Base-by-base conservation (phyloP, 2,113 vertebrate genomes). In the Scopus umbretta region DNA sequence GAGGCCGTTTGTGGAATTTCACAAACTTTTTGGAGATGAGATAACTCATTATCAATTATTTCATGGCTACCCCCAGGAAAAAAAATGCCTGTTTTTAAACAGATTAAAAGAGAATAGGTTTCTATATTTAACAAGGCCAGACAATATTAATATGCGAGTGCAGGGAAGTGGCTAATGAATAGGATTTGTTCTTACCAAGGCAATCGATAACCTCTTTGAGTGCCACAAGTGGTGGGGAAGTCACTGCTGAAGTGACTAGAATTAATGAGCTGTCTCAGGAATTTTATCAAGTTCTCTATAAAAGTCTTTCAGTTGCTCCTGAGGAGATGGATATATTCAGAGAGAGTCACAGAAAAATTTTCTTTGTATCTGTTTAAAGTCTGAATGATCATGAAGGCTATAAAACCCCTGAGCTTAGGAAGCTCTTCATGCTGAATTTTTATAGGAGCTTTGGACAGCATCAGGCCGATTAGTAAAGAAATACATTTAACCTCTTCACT, bases 101-200 rank as follows among this genome's bases (percentile, higher is more conserved):
- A 5, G 30, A 61, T 86, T 82, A 70, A 62, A 93, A 81, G 63
- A 90, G 68, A 90, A 62, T 52, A 68, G 58, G 11, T 45, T 82
- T 95, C 88, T 94, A 49, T 92, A 87, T 95, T 92, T 93, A 88
- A 94, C 43, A 94, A 95, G 63, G 78, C 58, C 74, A 80, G 78
- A 61, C 19, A 92, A 61, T 87, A 74, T 94, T 89, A 91, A 90
- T 82, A 73, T 52, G 75, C 62, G 83, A 94, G 81, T 71, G 13
- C 58, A 80, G 93, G 62, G 74, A 91, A 72, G 79, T 67, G n/a
- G 45, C 32, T 82, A 79, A 80, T 91, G 45, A 89, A 75, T 34
- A 90, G 85, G 61, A 94, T 85, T 61, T 7, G 2, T 26, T 89
- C 62, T 80, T 84, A 36, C 86, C 49, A 59, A 95, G 49, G 40